Evolutionary conservation across 2,888 invertebrate genomes (phyloP).

Genomic region (Orchesella flavescens): DNA sequence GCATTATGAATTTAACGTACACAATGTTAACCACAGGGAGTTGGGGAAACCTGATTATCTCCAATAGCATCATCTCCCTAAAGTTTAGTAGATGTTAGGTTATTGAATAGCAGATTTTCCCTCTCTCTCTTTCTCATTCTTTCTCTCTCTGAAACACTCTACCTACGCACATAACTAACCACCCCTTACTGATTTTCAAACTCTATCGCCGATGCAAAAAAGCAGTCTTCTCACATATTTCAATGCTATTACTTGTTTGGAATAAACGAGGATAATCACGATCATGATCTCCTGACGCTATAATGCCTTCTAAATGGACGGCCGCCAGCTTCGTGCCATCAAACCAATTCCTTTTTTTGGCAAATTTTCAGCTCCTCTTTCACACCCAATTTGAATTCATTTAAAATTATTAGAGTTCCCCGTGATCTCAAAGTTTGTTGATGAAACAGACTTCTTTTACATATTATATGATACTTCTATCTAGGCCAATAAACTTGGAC

Average conservation of each 20-base stretch:
- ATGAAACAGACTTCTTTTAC: background rate
- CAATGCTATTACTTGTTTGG: conserved; percentile 32
- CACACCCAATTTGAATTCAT: conserved; percentile 57
- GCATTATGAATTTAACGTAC: conserved; percentile 36
- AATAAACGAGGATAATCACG: conserved; percentile 50
- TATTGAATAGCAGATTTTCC: conserved; percentile 29
- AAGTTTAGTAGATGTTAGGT: conserved; percentile 22
- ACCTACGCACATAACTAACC: background rate
- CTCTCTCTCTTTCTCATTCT: conserved; percentile 21
- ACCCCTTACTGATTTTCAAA: background rate
- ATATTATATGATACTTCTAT: too few species aligned
- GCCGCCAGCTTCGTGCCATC: conserved; percentile 51
- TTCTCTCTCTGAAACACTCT: background rate
- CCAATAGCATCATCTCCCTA: conserved; percentile 53
- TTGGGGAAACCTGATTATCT: conserved; percentile 58
- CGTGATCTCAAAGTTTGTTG: background rate
- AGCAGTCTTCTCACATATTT: conserved; percentile 25
- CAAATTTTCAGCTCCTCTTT: conserved; percentile 55
- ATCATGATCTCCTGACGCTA: conserved; percentile 50
- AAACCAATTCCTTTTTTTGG: conserved; percentile 52
- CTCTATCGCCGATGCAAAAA: background rate
- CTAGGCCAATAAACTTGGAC: background rate
- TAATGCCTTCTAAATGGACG: conserved; percentile 51
- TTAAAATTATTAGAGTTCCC: conserved; percentile 22
- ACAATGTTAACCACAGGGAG: conserved; percentile 55